Percentiles rank a stretch among this genome's conserved stretches.
Conservation (phyloP, 2,888 invertebrate genomes). For the Dimorphilus gyrociliatus region DNA sequence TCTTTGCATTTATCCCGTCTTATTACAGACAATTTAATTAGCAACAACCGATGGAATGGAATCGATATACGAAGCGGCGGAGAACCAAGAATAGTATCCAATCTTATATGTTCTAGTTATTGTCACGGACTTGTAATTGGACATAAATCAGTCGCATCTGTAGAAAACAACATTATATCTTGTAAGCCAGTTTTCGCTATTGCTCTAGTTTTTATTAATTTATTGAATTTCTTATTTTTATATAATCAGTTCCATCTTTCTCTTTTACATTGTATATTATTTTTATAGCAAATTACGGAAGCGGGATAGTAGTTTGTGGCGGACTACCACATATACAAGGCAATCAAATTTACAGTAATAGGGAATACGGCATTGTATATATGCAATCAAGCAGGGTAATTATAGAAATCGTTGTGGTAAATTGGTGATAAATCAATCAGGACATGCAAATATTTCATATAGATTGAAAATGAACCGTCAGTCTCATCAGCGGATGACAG, state of each 20-base stretch:
- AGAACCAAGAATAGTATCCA: slow-evolving; percentile 19
- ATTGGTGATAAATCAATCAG: not conserved
- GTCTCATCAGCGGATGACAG: too few species aligned
- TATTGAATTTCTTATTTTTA: not conserved
- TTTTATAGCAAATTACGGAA: slow-evolving; percentile 23
- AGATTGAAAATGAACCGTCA: too few species aligned
- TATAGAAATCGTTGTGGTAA: not conserved
- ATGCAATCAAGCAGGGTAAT: slow-evolving; percentile 15
- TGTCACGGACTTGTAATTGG: slow-evolving; percentile 28
- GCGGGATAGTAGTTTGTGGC: slow-evolving; percentile 28
- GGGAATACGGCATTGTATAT: slow-evolving; percentile 23
- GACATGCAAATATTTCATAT: too few species aligned
- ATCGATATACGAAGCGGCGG: slow-evolving; percentile 24
- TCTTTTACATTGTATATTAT: too few species aligned
- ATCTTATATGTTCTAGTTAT: slow-evolving; percentile 24
- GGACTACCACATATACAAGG: slow-evolving; percentile 24
- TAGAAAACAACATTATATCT: slow-evolving; percentile 24
- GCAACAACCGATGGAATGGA: slow-evolving; percentile 28
- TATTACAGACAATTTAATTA: slow-evolving; percentile 21
- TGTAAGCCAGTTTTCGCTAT: slow-evolving; percentile 11
- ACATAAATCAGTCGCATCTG: slow-evolving; percentile 18
- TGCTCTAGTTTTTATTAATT: not conserved
- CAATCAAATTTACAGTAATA: slow-evolving; percentile 26
- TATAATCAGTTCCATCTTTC: too few species aligned
- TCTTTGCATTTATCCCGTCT: too few species aligned